Percentiles rank a stretch among this genome's conserved stretches.
Evolutionary conservation across 2,113 vertebrate genomes (phyloP).

Genomic region (Gymnogyps californianus): DNA sequence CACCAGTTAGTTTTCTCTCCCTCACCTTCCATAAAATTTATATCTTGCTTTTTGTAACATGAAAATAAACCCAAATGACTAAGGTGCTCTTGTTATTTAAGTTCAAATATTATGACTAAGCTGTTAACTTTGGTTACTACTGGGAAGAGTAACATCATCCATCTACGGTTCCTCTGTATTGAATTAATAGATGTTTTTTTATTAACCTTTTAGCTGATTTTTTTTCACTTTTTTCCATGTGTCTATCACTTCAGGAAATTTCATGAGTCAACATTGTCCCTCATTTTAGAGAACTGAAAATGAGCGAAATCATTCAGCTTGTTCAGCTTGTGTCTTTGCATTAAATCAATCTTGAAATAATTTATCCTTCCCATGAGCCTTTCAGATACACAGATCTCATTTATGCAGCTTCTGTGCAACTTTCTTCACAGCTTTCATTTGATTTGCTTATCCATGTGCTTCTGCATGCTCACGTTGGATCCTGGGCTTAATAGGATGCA

Average conservation of each 20-base stretch:
- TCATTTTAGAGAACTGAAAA: neutral
- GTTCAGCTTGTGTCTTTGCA: conserved; percentile 6
- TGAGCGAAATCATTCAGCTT: neutral
- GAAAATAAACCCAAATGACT: neutral
- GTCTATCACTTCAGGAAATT: neutral
- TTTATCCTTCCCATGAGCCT: neutral
- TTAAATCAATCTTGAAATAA: conserved; percentile 43
- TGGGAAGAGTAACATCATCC: neutral
- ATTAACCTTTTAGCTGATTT: neutral
- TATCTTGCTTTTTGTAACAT: neutral
- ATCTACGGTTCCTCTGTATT: neutral
- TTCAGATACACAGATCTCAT: neutral
- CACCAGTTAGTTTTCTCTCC: neutral
- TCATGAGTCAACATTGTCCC: neutral
- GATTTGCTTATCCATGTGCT: conserved; percentile 31
- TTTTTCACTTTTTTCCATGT: neutral
- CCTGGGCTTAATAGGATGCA: neutral
- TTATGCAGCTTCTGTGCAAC: neutral
- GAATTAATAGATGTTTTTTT: neutral
- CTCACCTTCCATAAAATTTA: neutral
- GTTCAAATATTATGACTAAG: neutral
- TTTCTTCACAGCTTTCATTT: neutral
- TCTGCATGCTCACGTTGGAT: neutral
- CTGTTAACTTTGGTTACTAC: neutral
- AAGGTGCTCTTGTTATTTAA: neutral